Evolutionary conservation across 2,888 invertebrate genomes (phyloP).

Genomic region (Lamellibrachia columna): DNA sequence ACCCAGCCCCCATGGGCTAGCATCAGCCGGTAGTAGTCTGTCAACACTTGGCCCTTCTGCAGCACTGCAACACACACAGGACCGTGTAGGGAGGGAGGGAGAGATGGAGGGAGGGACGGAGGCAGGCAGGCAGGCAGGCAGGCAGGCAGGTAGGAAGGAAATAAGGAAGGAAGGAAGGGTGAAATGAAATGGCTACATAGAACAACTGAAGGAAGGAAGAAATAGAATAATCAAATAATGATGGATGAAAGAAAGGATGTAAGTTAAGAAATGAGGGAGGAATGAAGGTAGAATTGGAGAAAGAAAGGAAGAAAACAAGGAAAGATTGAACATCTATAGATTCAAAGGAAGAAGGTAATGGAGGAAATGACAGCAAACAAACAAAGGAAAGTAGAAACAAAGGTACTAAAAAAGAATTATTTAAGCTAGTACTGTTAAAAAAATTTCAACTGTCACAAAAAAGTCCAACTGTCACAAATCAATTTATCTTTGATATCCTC

Average conservation of each 20-base stretch:
- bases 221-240: no score
- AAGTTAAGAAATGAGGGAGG: slow-evolving; percentile 20
- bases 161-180: background rate
- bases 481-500: no score
- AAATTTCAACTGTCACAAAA: no score
- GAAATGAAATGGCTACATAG: background rate
- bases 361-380: background rate
- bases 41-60: slow-evolving; percentile 94
- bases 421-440: no score
- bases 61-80: slow-evolving; percentile 39
- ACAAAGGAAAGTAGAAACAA: slow-evolving; percentile 1
- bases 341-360: background rate
- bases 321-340: background rate
- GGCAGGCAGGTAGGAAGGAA: background rate
- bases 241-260: background rate
- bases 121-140: background rate
- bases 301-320: background rate
- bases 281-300: background rate
- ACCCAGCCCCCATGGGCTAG: slow-evolving; percentile 96
- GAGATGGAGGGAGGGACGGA: background rate
- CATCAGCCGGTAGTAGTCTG: slow-evolving; percentile 94
- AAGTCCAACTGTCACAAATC: no score
- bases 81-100: background rate
- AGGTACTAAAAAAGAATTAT: background rate
- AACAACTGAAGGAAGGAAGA: background rate